Evolutionary conservation across 2,888 invertebrate genomes (phyloP).

Genomic region (Scelioninae gen. 2): DNA sequence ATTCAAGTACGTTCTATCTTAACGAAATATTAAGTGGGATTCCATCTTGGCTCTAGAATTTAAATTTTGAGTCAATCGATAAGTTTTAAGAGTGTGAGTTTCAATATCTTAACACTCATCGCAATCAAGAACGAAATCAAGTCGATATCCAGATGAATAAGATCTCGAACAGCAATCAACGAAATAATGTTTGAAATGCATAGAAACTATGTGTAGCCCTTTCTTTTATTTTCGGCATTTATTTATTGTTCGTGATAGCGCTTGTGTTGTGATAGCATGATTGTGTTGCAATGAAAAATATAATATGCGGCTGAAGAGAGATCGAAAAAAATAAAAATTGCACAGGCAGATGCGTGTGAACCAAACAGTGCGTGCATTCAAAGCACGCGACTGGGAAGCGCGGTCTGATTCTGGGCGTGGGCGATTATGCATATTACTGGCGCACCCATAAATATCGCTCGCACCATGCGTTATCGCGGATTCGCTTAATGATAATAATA

Average conservation of each 20-base stretch:
- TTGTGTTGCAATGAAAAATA: conserved; percentile 19
- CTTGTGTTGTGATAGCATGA: conserved; percentile 40
- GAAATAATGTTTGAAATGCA: too few species aligned
- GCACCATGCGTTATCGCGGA: conserved; percentile 53
- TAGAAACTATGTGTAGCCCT: too few species aligned
- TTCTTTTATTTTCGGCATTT: too few species aligned
- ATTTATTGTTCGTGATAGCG: conserved; percentile 27
- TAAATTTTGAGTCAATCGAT: too few species aligned
- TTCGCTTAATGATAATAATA: conserved; percentile 58
- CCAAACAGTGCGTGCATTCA: conserved; percentile 10
- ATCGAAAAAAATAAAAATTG: conserved; percentile 24
- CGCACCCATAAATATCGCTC: conserved; percentile 58
- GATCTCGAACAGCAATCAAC: too few species aligned
- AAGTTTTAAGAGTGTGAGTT: too few species aligned
- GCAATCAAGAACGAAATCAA: too few species aligned
- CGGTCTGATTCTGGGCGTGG: conserved; percentile 42
- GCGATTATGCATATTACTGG: conserved; percentile 58
- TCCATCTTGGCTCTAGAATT: too few species aligned
- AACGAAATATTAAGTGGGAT: too few species aligned
- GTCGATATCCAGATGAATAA: too few species aligned
- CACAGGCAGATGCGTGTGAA: conserved; percentile 15
- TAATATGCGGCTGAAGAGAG: conserved; percentile 13
- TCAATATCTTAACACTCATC: too few species aligned
- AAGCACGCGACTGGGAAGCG: conserved; percentile 20
- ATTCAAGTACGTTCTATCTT: too few species aligned